Base-by-base conservation (phyloP, 2,797 vertebrate species). In the Lithobates pipiens region DNA sequence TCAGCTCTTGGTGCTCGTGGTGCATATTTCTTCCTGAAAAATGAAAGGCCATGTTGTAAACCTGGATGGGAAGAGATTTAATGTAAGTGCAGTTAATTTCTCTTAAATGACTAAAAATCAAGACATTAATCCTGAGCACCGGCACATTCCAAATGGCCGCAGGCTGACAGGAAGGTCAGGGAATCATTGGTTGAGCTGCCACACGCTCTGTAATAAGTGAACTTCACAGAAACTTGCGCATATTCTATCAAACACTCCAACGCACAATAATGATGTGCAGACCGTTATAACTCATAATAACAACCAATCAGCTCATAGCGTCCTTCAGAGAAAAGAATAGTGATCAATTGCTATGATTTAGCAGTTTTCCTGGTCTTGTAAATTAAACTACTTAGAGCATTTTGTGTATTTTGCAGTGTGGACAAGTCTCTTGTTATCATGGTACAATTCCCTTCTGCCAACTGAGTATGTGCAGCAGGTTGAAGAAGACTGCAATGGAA, bases 21-120 rank as follows among this genome's bases (percentile, higher is more conserved):
- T 84, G 65, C 67, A 84, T 84, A 77, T 71, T 84, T 84, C 82
- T 84, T 77, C 27, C 25, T 76, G 81, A 83, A 68, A 76, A 83
- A 83, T 83, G 81, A 83, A 68, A 25, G 32, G 27, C 36, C 70
- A 8, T 50, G 50, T 57, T 46, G 61, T 70, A 57, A 50, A 74
- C 25, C 81, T 68, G 74, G 21, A 69, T 25, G 74, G 29, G 72
- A 70, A 83, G 10, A 73, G 73, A 83, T 69, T 68, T 68, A 34
- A 67, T 25, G n/a, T 32, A 34, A 77, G 42, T 57, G 61, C 23
- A 61, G 46, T 70, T 77, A 77, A 84, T 84, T 76, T 77, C 65
- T 84, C 46, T 42, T 84, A 71, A 83, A 76, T 83, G 73, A 76
- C 82, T 83, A 29, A 23, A 82, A 83, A 83, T 83, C 61, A 70